Evolutionary conservation across 2,113 vertebrate genomes (phyloP), one percentile per base, ranked within the genome.

Genomic region (Picathartes gymnocephalus): DNA sequence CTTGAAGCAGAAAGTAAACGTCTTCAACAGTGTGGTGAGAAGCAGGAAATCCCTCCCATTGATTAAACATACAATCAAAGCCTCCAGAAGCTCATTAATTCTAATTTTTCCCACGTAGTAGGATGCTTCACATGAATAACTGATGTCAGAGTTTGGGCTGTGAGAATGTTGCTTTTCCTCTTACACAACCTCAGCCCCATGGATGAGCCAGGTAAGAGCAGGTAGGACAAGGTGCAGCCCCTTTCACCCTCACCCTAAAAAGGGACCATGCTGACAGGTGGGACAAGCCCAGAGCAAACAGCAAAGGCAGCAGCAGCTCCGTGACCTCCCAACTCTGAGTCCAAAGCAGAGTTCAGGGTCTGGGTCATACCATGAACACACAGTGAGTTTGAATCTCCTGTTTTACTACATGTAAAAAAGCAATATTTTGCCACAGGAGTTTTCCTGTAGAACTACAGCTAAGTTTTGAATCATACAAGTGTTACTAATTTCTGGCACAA

Each of bases 1-100:
- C 81, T 93, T 92, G 35, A 86, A 88, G 60, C 74, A 94, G 82
- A 90, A 91, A 92, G 88, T 88, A 96, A 95, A 94, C 86, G 33
- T 83, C 70, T 82, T 92, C 65, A 78, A 69, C 1, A 20, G 84
- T 82, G 78, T 62, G 94, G 89, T 85, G 66, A 91, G 61, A 70
- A 81, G 90, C 78, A 93, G 90, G 95, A 96, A 97, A 93, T 92
- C 94, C 91, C 95, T 95, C 94, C 90, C 95, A 60, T 39, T 88
- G 91, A 90, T 50, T 90, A 96, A 97, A 96, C 83, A 96, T 18
- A 88, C 72, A 90, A 95, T 56, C 92, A 74, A 92, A 81, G 45
- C 25, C 78, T 92, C 61, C 40, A 76, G 24, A 50, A 74, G 86
- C 45, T 87, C 70, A 91, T 94, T 69, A 91, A 56, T 92, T 91